Evolutionary conservation across 2,797 vertebrate genomes (phyloP), one percentile per base, ranked within the genome.

Genomic region (Furcifer pardalis): DNA sequence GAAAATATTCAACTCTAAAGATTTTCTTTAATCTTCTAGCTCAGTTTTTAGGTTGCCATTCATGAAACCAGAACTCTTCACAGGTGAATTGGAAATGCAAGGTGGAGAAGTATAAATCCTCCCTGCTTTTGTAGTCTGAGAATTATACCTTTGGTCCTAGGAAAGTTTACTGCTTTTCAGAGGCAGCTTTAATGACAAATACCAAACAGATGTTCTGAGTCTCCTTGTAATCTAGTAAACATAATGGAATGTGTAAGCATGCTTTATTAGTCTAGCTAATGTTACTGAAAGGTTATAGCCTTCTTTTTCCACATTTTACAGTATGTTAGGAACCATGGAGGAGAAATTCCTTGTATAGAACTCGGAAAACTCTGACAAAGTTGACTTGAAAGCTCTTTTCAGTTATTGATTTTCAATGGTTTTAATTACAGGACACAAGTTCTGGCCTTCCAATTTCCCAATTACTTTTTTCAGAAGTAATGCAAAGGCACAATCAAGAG

Each of bases 191-290:
- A 83, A 93, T 25, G 13, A 7, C 44, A 90, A 92, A 56, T 10
- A 77, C 40, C 8, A 19, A 69, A 79, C 69, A 92, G 60, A 88
- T 81, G n/a, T 84, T 89, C 69, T 35, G 74, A 88, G 69, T 87
- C 56, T 69, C 21, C 56, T 90, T 87, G 75, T 62, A 77, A 82
- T 59, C 62, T 84, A 88, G 42, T 84, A 79, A 88, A 79, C 86
- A 87, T 90, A 90, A 75, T 75, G 0, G 81, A 91, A 81, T 87
- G 37, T 85, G 40, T 56, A 87, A 79, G 13, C 1, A 89, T 40
- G 13, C 72, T 85, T 91, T 94, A 88, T 89, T 90, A 84, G 37
- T 88, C 71, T 30, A 74, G 49, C 2, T 85, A 83, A 82, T 63
- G 13, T 75, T 92, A 90, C n/a, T 66, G 42, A 65, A 81, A 30